phyloP scores from a whole-genome alignment of 2,797 vertebrate species.

The Labeo calbasu region DNA sequence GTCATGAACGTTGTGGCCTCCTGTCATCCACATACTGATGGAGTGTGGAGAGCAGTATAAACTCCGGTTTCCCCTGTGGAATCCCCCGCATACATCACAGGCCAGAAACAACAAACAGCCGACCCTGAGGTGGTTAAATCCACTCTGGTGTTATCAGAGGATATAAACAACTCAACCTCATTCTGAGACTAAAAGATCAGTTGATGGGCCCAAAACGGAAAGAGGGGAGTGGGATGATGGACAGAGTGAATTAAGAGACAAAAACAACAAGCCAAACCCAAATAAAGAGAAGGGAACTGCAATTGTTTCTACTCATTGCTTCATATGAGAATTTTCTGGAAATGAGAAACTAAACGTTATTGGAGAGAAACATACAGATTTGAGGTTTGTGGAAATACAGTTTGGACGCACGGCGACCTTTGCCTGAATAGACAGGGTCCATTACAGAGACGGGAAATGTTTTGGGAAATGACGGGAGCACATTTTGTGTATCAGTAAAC shows the following conservation, averaged over 20 bases:
- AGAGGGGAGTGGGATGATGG: background rate
- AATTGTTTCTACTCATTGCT: constrained; percentile 37
- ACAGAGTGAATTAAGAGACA: background rate
- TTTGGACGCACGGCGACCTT: background rate
- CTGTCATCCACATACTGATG: constrained; percentile 26
- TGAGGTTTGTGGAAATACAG: constrained; percentile 21
- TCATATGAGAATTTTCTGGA: constrained; percentile 18
- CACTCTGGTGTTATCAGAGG: constrained; percentile 33
- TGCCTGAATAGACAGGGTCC: background rate
- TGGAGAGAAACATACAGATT: constrained; percentile 17
- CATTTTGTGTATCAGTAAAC: constrained; percentile 9
- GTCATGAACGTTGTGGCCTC: background rate
- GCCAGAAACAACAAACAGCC: constrained; percentile 47
- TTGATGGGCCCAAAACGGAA: constrained; percentile 28
- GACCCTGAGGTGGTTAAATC: constrained; percentile 45
- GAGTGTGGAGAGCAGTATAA: constrained; percentile 41
- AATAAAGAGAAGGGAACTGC: constrained; percentile 39
- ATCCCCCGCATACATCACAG: constrained; percentile 41
- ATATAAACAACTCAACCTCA: constrained; percentile 47
- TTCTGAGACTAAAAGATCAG: constrained; percentile 2
- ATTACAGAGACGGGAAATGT: constrained; percentile 23
- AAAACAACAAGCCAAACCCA: constrained; percentile 40
- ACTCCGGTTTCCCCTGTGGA: constrained; percentile 31
- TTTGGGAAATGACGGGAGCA: background rate
- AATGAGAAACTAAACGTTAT: constrained; percentile 22